Conservation (phyloP, 2,797 vertebrate genomes). For the Eospalax fontanierii region DNA sequence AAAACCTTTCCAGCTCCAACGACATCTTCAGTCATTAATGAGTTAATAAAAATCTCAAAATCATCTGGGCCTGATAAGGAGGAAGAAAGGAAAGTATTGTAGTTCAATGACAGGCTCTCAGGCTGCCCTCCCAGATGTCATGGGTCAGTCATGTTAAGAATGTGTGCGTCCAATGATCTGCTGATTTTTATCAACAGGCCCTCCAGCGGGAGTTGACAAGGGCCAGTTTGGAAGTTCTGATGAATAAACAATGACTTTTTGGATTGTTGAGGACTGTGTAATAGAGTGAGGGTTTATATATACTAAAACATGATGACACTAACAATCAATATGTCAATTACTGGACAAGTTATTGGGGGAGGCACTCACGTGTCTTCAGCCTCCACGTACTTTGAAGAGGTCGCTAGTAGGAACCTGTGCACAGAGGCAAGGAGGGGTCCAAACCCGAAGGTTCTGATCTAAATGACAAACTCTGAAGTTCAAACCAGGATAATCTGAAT, state of each 20-base stretch:
- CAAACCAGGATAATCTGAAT: constrained; percentile 1
- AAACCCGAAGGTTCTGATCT: constrained; percentile 3
- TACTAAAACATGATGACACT: constrained; percentile 97
- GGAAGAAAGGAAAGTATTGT: constrained; percentile 98
- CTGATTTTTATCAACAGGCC: constrained; percentile 98
- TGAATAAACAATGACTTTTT: constrained; percentile 98
- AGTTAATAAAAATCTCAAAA: constrained; percentile 99
- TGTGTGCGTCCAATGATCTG: constrained; percentile 99
- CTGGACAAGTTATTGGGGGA: constrained; percentile 95
- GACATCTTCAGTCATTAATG: constrained; percentile 98
- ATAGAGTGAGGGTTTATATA: constrained; percentile 92
- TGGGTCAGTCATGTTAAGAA: constrained; percentile 99
- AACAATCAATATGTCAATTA: constrained; percentile 98
- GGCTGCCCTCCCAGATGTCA: constrained; percentile 96
- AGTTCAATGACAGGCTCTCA: constrained; percentile 96
- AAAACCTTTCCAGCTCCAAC: constrained; percentile 90
- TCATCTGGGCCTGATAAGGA: constrained; percentile 98
- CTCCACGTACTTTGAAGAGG: constrained; percentile 85
- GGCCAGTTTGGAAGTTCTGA: constrained; percentile 95
- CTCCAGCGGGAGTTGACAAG: constrained; percentile 96
- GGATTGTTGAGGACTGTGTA: constrained; percentile 94
- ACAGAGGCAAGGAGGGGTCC: constrained; percentile 42
- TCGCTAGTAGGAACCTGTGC: constrained; percentile 40
- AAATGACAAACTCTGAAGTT: not conserved
- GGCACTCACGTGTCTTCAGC: constrained; percentile 88